phyloP scores from a whole-genome alignment of 2,888 invertebrate species.

The Callyntrura guangdongensis region DNA sequence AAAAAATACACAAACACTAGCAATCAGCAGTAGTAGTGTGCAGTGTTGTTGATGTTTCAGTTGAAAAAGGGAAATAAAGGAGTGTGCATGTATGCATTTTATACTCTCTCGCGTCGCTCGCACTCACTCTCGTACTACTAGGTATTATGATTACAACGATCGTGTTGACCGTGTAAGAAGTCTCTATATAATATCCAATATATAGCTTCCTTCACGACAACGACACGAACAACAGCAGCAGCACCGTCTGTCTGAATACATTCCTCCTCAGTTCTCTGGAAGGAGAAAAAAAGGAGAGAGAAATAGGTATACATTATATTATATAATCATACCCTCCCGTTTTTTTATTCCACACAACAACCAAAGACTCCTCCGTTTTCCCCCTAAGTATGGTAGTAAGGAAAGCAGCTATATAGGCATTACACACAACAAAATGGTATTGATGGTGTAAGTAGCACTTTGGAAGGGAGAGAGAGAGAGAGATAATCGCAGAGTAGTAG shows the following conservation, averaged over 20 bases:
- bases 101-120: constrained; percentile 23
- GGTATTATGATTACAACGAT: neutral
- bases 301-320: neutral
- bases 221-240: neutral
- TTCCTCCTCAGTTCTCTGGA: neutral
- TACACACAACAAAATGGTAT: neutral
- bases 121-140: neutral
- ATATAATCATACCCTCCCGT: constrained; percentile 22
- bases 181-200: neutral
- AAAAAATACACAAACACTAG: neutral
- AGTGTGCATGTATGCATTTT: constrained; percentile 58
- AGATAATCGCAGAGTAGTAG: neutral
- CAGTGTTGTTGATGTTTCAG: constrained; percentile 27
- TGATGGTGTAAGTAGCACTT: constrained; percentile 15
- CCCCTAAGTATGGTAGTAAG: neutral
- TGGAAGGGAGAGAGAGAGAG: neutral
- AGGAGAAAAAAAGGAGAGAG: neutral
- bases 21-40: neutral
- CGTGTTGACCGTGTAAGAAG: neutral
- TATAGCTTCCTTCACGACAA: neutral
- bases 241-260: constrained; percentile 12
- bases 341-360: constrained; percentile 21
- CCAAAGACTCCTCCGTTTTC: constrained; percentile 16
- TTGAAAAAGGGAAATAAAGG: constrained; percentile 59
- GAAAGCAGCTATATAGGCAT: neutral